Evolutionary conservation across 2,888 invertebrate genomes (phyloP).

Genomic region (Nudaria mundana): DNA sequence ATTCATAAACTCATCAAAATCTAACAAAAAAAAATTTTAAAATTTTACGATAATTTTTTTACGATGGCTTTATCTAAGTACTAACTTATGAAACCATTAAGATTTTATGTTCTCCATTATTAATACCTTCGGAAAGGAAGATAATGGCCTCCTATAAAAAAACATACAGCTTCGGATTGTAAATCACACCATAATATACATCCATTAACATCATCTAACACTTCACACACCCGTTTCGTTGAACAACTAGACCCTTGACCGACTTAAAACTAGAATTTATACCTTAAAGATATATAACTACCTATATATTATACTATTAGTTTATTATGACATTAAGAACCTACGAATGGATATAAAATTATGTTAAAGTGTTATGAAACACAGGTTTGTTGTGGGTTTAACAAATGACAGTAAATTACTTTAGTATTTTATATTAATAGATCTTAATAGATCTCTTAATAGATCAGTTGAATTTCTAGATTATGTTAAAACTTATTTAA

Average conservation of each 20-base stretch:
- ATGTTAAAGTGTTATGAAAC: neutral
- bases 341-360: neutral
- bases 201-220: neutral
- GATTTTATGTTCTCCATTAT: too few species aligned
- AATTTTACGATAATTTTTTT: too few species aligned
- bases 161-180: neutral
- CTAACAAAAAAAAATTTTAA: too few species aligned
- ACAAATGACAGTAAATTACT: neutral
- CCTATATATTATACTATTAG: neutral
- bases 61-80: too few species aligned
- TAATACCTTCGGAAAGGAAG: neutral
- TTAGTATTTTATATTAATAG: too few species aligned
- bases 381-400: slow-evolving; percentile 1
- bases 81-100: too few species aligned
- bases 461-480: too few species aligned
- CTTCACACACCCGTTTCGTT: neutral
- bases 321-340: too few species aligned
- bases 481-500: too few species aligned
- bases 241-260: neutral
- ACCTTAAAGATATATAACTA: neutral
- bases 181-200: neutral
- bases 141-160: neutral
- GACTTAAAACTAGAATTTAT: neutral
- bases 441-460: too few species aligned
- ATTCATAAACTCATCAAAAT: too few species aligned